Evolutionary conservation across 37 sponge, comb jelly and placozoan species (phyloP), one percentile per base, ranked within the genome.

Genomic region (Lycopodina hypogea): DNA sequence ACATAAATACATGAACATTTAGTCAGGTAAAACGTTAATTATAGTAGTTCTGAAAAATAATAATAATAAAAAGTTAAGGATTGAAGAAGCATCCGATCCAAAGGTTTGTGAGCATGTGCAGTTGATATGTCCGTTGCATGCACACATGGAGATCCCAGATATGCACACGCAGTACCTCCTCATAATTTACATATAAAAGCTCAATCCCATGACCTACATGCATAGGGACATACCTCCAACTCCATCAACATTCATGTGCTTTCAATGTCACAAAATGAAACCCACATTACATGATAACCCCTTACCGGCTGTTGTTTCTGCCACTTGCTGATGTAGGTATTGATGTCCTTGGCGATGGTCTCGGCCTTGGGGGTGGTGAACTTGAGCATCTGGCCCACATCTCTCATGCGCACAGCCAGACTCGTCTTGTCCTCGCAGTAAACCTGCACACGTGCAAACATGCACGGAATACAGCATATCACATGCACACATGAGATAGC

Each of bases 231-330:
- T n/a, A n/a, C n/a, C n/a, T n/a, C n/a, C n/a, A n/a, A n/a, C n/a
- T n/a, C n/a, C n/a, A n/a, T n/a, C n/a, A n/a, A n/a, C n/a, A n/a
- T n/a, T n/a, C n/a, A n/a, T n/a, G n/a, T n/a, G n/a, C n/a, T n/a
- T n/a, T n/a, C n/a, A n/a, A n/a, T n/a, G n/a, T n/a, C n/a, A n/a
- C n/a, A n/a, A n/a, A n/a, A n/a, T n/a, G n/a, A n/a, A n/a, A n/a
- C n/a, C n/a, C n/a, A n/a, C n/a, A n/a, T n/a, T n/a, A n/a, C 9
- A 45, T 45, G 4, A 4, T 45, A 45, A 9, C 9, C 48, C 48
- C 90, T 75, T 53, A 93, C 89, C 34, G 93, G 89, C 50, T 93
- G 89, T 52, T 93, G 85, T 37, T 78, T 87, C 62, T 92, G 92
- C 92, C 92, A 92, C 30, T 41, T 84, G 38, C 76, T 75, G 66